These are phyloP conservation scores for Columba janthina DNA, from an alignment of 2,113 vertebrate species.

Conservation along the genomic window DNA sequence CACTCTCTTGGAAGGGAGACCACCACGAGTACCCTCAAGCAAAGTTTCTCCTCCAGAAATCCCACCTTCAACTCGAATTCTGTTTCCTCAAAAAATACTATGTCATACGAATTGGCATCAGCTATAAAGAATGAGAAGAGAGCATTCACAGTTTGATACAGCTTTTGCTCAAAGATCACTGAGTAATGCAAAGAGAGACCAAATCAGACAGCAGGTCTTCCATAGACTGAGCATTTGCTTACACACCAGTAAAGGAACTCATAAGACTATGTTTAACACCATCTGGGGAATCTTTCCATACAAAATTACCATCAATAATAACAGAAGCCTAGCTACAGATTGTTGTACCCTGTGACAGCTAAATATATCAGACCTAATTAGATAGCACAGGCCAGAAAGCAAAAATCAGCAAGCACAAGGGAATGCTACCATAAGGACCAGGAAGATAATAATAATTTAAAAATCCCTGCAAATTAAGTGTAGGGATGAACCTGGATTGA, in stretches of 20 bases:
- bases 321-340: conserved; percentile 62
- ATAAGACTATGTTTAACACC: conserved; percentile 54
- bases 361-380: conserved; percentile 67
- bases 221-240: conserved; percentile 34
- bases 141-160: neutral
- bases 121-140: neutral
- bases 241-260: conserved; percentile 45
- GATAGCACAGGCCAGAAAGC: conserved; percentile 47
- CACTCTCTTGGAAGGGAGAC: neutral
- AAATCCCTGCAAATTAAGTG: neutral
- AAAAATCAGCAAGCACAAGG: conserved; percentile 17
- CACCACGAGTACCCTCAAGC: rapidly evolving
- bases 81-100: neutral
- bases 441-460: neutral
- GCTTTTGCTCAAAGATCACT: conserved; percentile 10
- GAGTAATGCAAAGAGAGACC: conserved; percentile 11
- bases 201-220: conserved; percentile 53
- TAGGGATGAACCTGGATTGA: neutral
- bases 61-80: neutral
- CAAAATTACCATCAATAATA: conserved; percentile 52
- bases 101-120: neutral
- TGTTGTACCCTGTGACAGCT: conserved; percentile 41
- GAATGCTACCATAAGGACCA: neutral
- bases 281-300: conserved; percentile 55
- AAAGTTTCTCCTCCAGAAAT: neutral